phyloP scores from a whole-genome alignment of 2,888 invertebrate genomes.

The Mythimna impura region DNA sequence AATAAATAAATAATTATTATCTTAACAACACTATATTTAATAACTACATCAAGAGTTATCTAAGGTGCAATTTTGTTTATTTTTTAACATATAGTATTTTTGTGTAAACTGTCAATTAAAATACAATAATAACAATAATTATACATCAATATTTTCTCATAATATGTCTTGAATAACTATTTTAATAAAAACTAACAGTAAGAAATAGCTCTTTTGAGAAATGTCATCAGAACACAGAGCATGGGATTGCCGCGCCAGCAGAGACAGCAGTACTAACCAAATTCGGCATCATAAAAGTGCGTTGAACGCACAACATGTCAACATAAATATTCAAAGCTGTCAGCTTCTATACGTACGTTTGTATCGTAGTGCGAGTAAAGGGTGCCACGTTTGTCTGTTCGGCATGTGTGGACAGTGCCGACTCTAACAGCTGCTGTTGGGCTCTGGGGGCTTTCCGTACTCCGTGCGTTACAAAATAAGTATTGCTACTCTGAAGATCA shows the following conservation, averaged over 20 bases:
- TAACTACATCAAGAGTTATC: conserved; percentile 64
- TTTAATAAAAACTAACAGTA: conserved; percentile 26
- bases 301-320: not conserved
- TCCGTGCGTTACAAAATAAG: conserved; percentile 1
- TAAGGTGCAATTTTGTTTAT: conserved; percentile 68
- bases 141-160: conserved; percentile 34
- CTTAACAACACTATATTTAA: conserved; percentile 69
- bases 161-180: conserved; percentile 24
- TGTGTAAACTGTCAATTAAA: conserved; percentile 42
- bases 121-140: conserved; percentile 34
- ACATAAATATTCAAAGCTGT: not conserved
- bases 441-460: not conserved
- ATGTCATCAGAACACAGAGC: conserved; percentile 2
- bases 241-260: not conserved
- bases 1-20: conserved; percentile 71
- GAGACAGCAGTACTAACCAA: not conserved
- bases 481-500: conserved; percentile 4
- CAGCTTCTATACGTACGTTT: not conserved
- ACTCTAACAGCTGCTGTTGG: not conserved
- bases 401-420: not conserved
- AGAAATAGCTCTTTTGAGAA: conserved; percentile 23
- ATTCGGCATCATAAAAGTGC: not conserved
- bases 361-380: not conserved
- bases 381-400: not conserved
- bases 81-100: conserved; percentile 46